These are phyloP conservation scores for Spodoptera litura DNA, from an alignment of 1,140 invertebrate genomes.

Conservation along the genomic window DNA sequence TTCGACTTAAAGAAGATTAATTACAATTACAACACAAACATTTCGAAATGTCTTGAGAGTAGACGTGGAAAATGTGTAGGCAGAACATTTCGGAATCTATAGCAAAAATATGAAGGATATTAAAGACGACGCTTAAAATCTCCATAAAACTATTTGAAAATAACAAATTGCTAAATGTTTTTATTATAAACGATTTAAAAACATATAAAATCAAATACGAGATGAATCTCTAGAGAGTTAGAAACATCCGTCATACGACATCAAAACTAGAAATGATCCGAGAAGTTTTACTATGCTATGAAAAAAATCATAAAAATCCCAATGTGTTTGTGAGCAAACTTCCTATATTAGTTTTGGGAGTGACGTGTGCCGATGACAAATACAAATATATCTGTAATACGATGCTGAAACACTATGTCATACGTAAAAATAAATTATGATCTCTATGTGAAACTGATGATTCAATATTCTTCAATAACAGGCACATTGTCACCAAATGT, in stretches of 20 bases:
- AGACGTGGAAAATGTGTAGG: neutral
- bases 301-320: slow-evolving; percentile 51
- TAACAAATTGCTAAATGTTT: slow-evolving; percentile 16
- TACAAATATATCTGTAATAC: slow-evolving; percentile 40
- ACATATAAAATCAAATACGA: slow-evolving; percentile 34
- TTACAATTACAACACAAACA: neutral
- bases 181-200: slow-evolving; percentile 46
- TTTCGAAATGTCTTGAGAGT: neutral
- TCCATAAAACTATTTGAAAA: slow-evolving; percentile 34
- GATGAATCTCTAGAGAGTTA: slow-evolving; percentile 35
- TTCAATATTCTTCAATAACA: neutral
- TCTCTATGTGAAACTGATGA: neutral
- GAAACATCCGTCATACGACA: slow-evolving; percentile 49
- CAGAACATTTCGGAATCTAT: neutral
- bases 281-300: slow-evolving; percentile 52
- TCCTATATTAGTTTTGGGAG: slow-evolving; percentile 41
- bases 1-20: neutral
- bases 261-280: slow-evolving; percentile 50
- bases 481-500: neutral
- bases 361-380: slow-evolving; percentile 50
- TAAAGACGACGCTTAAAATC: neutral
- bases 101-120: neutral
- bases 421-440: slow-evolving; percentile 28
- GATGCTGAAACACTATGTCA: slow-evolving; percentile 37
- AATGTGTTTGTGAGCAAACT: slow-evolving; percentile 48